Conservation (phyloP, 2,888 invertebrate genomes). For the Cerceris rybyensis region DNA sequence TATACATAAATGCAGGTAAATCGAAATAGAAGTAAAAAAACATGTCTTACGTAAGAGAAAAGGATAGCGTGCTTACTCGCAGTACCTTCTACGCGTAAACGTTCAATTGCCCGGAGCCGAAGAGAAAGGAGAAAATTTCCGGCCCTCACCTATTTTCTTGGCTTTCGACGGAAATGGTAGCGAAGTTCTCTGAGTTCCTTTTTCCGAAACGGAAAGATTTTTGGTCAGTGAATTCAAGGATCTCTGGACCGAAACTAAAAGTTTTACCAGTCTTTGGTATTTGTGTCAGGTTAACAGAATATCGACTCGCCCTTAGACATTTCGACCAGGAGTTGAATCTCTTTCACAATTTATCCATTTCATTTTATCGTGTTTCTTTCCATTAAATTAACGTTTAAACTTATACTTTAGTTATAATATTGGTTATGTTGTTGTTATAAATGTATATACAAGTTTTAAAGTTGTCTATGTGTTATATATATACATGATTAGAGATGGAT, state of each 20-base stretch:
- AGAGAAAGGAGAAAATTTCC: conserved; percentile 49
- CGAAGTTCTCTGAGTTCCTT: conserved; percentile 39
- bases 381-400: no score
- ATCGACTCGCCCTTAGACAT: no score
- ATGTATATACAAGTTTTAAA: no score
- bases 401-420: no score
- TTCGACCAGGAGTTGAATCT: no score
- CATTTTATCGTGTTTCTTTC: no score
- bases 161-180: conserved; percentile 38
- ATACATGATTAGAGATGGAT: no score
- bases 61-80: conserved; percentile 45
- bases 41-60: conserved; percentile 2
- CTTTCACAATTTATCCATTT: no score
- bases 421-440: no score
- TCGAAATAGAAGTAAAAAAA: background rate
- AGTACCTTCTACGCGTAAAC: conserved; percentile 32
- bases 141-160: conserved; percentile 41
- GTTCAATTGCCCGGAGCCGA: conserved; percentile 52
- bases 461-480: no score
- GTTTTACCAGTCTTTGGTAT: conserved; percentile 1
- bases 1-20: conserved; percentile 1
- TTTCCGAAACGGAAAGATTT: conserved; percentile 18
- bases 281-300: conserved; percentile 2
- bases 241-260: conserved; percentile 19
- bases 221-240: conserved; percentile 18